phyloP scores from a whole-genome alignment of 2,113 vertebrate species.

The Macrotis lagotis region DNA sequence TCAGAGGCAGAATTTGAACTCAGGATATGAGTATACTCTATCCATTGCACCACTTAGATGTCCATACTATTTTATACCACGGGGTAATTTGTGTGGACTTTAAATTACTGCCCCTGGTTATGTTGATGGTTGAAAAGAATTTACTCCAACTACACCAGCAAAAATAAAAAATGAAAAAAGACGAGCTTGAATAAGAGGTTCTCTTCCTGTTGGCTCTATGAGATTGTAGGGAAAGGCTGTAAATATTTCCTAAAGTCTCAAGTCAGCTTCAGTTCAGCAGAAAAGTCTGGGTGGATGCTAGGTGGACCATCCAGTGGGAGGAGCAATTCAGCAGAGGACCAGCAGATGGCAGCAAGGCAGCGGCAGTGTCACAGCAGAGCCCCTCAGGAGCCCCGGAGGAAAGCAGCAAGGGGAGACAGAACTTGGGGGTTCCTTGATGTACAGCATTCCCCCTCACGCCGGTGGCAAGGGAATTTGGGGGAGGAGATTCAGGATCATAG shows the following conservation, averaged over 20 bases:
- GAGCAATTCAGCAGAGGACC: too few species aligned
- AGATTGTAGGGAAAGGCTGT: not conserved
- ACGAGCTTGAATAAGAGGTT: not conserved
- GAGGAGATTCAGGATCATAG: not conserved
- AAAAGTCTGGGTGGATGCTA: not conserved
- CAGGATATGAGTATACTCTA: not conserved
- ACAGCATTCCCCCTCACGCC: not conserved
- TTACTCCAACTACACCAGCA: not conserved
- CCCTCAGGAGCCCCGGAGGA: not conserved
- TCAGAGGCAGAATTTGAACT: not conserved
- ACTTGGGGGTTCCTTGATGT: not conserved
- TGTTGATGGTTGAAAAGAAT: not conserved
- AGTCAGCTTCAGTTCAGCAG: not conserved
- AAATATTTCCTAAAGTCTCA: not conserved
- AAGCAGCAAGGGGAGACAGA: not conserved
- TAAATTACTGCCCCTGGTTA: not conserved
- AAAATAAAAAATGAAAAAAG: not conserved
- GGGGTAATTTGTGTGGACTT: not conserved
- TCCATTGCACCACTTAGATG: not conserved
- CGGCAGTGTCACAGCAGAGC: not conserved
- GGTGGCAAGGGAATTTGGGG: not conserved
- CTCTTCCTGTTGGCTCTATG: not conserved
- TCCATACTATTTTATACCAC: too few species aligned
- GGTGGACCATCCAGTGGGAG: too few species aligned
- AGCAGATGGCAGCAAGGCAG: not conserved